Conservation (phyloP, 1,140 invertebrate species). For the Asobara japonica region DNA sequence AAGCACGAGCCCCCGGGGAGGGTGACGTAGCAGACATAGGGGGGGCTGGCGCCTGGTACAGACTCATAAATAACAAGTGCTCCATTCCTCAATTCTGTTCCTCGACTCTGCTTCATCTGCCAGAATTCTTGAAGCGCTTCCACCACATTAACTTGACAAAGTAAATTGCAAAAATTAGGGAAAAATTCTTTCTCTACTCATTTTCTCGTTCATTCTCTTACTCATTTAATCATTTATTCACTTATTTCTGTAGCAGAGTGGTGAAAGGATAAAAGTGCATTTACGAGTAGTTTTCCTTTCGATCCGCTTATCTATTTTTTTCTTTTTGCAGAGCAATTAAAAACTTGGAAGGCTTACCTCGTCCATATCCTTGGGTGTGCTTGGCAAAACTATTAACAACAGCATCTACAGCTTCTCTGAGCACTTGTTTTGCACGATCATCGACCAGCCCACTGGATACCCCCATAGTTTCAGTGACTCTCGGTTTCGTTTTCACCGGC, state of each 20-base stretch:
- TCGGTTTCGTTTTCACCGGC: slow-evolving; percentile 63
- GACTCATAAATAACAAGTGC: slow-evolving; percentile 96
- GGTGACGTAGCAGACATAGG: slow-evolving; percentile 95
- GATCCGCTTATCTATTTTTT: slow-evolving; percentile 5
- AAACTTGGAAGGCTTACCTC: slow-evolving; percentile 69
- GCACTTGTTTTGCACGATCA: slow-evolving; percentile 75
- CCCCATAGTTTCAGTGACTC: slow-evolving; percentile 61
- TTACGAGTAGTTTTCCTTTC: too few relatives aligned
- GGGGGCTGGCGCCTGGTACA: slow-evolving; percentile 87
- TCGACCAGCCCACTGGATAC: slow-evolving; percentile 66
- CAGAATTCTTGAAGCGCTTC: slow-evolving; percentile 96
- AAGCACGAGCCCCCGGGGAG: slow-evolving; percentile 95
- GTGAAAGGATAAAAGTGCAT: too few relatives aligned
- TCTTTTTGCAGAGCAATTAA: slow-evolving; percentile 13
- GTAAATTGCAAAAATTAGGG: slow-evolving; percentile 26
- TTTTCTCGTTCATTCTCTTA: too few relatives aligned
- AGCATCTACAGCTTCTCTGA: slow-evolving; percentile 81
- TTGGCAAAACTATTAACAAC: slow-evolving; percentile 84
- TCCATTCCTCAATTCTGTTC: slow-evolving; percentile 88
- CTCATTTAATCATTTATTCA: too few relatives aligned
- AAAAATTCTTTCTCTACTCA: too few relatives aligned
- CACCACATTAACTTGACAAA: slow-evolving; percentile 86
- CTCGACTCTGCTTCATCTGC: slow-evolving; percentile 93
- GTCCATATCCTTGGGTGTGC: slow-evolving; percentile 79
- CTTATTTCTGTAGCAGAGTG: too few relatives aligned